Base-by-base conservation (phyloP, 2,888 invertebrate genomes). In the Sinhomidia bicolor region DNA sequence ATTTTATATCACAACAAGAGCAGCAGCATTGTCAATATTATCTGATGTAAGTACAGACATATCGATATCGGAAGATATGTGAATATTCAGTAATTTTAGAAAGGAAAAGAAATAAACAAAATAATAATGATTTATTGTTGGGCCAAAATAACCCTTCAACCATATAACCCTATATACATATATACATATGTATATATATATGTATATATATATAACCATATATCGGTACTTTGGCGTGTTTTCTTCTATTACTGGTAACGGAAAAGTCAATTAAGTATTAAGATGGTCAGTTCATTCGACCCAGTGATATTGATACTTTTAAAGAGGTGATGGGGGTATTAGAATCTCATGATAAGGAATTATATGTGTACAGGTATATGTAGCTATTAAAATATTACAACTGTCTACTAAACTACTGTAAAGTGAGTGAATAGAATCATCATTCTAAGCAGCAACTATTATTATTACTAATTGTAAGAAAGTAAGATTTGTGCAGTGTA, bases 301-400 rank as follows among this genome's bases (percentile, higher is more conserved):
- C 29, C 62, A 62, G 62, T 62, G 62, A 62, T 62, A 62, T 62
- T 62, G 62, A 29, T 62, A 29, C 7, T 62, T 62, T 62, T 62
- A 29, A 29, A 12, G 9, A 23, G 14, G 62, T 62, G 62, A 62
- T 62, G 26, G 26, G 26, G 29, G 12, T 29, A 62, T 23, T 26
- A n/a, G n/a, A 26, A 62, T 62, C 29, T 62, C 62, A 62, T 26
- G 26, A 10, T 57, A 20, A 20, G 54, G 20, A 57, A 57, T 57
- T 17, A 57, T 20, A 20, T 20, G 20, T n/a, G n/a, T 20, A 20
- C 10, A 20, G 54, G 29, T 62, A 62, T 29, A 3, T 62, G 14
- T 10, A 51, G 5, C 4, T 51, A 51, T n/a, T 62, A 62, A 1
- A 4, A 12, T 62, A 62, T 26, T 12, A 14, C 3, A 62, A 62